phyloP scores from a whole-genome alignment of 2,888 invertebrate genomes.

The Trisateles emortualis region DNA sequence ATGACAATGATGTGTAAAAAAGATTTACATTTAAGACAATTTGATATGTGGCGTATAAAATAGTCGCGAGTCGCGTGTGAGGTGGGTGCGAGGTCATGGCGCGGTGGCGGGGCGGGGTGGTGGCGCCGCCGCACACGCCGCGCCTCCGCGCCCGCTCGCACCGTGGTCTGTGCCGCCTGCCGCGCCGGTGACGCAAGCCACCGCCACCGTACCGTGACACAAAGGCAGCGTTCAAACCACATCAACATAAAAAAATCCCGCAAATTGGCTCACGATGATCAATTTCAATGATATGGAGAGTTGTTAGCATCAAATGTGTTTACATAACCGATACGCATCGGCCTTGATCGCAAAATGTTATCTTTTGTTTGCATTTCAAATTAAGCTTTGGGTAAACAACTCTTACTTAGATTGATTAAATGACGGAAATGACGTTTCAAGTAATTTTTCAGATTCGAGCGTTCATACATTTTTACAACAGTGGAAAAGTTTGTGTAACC shows the following conservation, averaged over 20 bases:
- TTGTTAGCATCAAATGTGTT: constrained; percentile 11
- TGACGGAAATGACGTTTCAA: constrained; percentile 15
- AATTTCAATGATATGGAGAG: background rate
- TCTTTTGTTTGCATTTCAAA: constrained; percentile 20
- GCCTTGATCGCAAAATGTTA: constrained; percentile 26
- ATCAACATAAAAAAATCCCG: background rate
- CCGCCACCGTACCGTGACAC: constrained; percentile 21
- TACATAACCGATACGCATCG: constrained; percentile 14
- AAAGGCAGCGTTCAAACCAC: constrained; percentile 29
- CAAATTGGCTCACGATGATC: constrained; percentile 3
- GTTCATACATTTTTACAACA: background rate
- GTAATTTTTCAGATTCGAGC: constrained; percentile 18
- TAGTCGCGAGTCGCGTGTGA: constrained; percentile 58
- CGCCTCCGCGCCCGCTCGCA: constrained; percentile 27
- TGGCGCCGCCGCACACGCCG: constrained; percentile 22
- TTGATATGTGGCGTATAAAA: constrained; percentile 24
- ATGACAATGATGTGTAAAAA: constrained; percentile 21
- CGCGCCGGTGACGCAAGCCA: constrained; percentile 63
- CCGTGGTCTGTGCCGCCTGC: constrained; percentile 30
- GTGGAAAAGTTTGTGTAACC: too few relatives aligned
- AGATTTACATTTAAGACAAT: constrained; percentile 20
- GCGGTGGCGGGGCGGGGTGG: constrained; percentile 29
- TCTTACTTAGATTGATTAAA: constrained; percentile 17
- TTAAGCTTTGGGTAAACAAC: constrained; percentile 13
- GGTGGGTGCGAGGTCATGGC: constrained; percentile 61